Evolutionary conservation across 2,113 vertebrate species (phyloP).

Genomic region (Crotalus horridus): DNA sequence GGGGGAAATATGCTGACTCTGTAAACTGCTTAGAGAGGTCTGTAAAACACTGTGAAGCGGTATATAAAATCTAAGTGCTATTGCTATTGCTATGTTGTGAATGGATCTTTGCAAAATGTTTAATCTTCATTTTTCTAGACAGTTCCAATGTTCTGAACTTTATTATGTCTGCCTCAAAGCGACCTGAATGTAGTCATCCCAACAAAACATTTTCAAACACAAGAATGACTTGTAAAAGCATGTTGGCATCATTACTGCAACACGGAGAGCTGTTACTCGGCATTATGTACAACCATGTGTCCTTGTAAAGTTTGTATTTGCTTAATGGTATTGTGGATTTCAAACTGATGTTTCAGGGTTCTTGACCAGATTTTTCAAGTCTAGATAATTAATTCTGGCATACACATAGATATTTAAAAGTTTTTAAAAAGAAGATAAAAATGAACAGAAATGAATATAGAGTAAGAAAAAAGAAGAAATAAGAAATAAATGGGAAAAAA

Average conservation of each 20-base stretch:
- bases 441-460: neutral
- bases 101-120: neutral
- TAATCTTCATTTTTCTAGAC: neutral
- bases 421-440: neutral
- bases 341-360: slow-evolving; percentile 17
- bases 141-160: neutral
- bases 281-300: slow-evolving; percentile 1
- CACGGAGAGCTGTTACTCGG: neutral
- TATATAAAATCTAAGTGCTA: too few species aligned
- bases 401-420: neutral
- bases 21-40: too few species aligned
- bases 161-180: neutral
- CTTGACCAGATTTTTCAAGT: slow-evolving; percentile 23
- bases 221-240: neutral
- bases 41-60: too few species aligned
- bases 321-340: neutral
- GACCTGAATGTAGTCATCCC: neutral
- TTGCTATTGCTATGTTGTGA: neutral
- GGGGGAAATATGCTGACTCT: too few species aligned
- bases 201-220: neutral
- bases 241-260: neutral
- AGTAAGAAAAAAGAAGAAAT: neutral
- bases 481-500: neutral
- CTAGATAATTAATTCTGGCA: neutral
- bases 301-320: slow-evolving; percentile 26